phyloP scores from a whole-genome alignment of 2,888 invertebrate genomes.

The Coecobrya sp. region DNA sequence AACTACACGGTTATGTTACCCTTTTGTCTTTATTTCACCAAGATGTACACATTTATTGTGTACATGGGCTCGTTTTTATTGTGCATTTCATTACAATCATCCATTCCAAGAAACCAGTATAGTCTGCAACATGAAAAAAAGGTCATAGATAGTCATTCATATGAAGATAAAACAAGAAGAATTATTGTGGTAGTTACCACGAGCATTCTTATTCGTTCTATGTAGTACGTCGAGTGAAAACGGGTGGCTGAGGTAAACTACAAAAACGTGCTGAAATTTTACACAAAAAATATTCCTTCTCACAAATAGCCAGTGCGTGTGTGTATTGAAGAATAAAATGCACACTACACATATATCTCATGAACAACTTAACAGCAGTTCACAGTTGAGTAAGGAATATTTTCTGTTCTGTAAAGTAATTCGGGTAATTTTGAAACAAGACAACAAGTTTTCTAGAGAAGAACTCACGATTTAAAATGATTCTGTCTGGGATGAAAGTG shows the following conservation, averaged over 20 bases:
- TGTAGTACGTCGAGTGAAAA: not conserved
- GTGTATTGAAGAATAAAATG: not conserved
- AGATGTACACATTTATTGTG: constrained; percentile 33
- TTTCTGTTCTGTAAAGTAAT: not conserved
- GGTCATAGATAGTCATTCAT: constrained; percentile 4
- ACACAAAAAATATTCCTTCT: not conserved
- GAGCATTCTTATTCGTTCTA: constrained; percentile 47
- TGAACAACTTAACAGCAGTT: not conserved
- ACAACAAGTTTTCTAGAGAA: constrained; percentile 36
- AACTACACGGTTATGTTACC: not conserved
- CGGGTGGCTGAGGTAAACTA: constrained; percentile 38
- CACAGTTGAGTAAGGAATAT: not conserved
- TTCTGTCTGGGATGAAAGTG: constrained; percentile 67
- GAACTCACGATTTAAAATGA: constrained; percentile 64
- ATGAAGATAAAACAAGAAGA: constrained; percentile 33
- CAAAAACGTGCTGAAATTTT: constrained; percentile 66
- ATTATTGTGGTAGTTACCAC: constrained; percentile 47
- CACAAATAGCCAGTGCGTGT: not conserved
- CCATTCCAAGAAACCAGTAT: not conserved
- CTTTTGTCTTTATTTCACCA: not conserved
- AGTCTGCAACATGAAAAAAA: constrained; percentile 48
- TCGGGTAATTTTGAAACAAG: constrained; percentile 65
- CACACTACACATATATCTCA: not conserved
- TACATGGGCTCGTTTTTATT: constrained; percentile 28
- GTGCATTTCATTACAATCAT: constrained; percentile 51